A percentile compares a stretch with the other conserved stretches of the same genome.
Evolutionary conservation across 2,797 vertebrate species (phyloP).

Genomic region (Lophotriccus pileatus): DNA sequence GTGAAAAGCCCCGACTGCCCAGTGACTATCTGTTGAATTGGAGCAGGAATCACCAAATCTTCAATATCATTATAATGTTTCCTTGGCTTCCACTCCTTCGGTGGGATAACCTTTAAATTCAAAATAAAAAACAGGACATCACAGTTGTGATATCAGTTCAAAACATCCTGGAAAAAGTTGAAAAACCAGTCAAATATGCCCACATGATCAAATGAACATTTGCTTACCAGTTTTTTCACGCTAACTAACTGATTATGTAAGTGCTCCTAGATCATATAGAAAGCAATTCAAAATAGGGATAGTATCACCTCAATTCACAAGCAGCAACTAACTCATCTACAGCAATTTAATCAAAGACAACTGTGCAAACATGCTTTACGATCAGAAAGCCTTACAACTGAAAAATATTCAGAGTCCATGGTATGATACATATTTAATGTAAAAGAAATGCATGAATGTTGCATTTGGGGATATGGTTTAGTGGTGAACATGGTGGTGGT

Average conservation of each 20-base stretch:
- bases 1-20: conserved; percentile 95
- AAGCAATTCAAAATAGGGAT: not conserved
- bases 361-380: not conserved
- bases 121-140: not conserved
- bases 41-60: conserved; percentile 91
- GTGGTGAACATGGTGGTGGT: not conserved
- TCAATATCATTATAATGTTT: conserved; percentile 93
- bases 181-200: not conserved
- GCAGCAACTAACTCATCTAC: not conserved
- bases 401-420: not conserved
- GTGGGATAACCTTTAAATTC: conserved; percentile 87
- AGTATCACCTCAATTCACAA: not conserved
- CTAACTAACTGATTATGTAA: not conserved
- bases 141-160: not conserved
- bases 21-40: conserved; percentile 95
- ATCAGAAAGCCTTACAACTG: not conserved
- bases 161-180: not conserved
- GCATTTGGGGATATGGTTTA: not conserved
- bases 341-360: not conserved
- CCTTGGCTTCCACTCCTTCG: conserved; percentile 93
- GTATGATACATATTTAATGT: not conserved
- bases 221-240: not conserved
- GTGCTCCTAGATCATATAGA: not conserved
- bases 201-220: not conserved
- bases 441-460: not conserved